phyloP scores from a whole-genome alignment of 2,888 invertebrate species.

The Gnatocerus cornutus region DNA sequence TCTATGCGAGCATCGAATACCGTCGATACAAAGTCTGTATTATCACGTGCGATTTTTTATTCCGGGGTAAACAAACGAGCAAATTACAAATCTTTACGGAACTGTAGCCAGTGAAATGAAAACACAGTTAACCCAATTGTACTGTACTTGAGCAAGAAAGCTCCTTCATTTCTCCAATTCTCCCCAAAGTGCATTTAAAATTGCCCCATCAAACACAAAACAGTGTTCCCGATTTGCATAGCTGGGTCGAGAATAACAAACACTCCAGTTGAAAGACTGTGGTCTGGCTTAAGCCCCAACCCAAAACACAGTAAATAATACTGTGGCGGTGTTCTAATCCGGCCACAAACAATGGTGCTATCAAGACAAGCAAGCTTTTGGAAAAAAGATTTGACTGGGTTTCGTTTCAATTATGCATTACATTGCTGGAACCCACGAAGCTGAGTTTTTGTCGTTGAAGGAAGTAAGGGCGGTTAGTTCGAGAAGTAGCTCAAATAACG shows the following conservation, averaged over 20 bases:
- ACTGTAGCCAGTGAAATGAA: neutral
- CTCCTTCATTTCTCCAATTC: slow-evolving; percentile 19
- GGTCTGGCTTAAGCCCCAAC: slow-evolving; percentile 16
- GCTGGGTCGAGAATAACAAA: slow-evolving; percentile 33
- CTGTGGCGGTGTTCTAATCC: slow-evolving; percentile 32
- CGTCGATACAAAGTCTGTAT: no score
- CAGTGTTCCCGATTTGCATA: slow-evolving; percentile 28
- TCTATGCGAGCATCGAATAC: no score
- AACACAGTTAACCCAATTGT: slow-evolving; percentile 14
- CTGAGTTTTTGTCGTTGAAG: neutral
- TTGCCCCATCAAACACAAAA: slow-evolving; percentile 34
- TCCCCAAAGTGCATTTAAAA: slow-evolving; percentile 28
- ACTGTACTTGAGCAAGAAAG: neutral
- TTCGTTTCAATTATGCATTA: slow-evolving; percentile 20
- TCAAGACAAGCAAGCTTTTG: slow-evolving; percentile 19
- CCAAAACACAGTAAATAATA: slow-evolving; percentile 35
- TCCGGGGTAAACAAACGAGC: neutral
- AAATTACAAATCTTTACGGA: neutral
- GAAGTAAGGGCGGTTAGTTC: slow-evolving; percentile 12
- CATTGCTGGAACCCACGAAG: slow-evolving; percentile 3
- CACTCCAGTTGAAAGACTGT: slow-evolving; percentile 29
- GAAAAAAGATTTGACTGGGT: slow-evolving; percentile 15
- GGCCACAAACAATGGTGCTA: slow-evolving; percentile 31
- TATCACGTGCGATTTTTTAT: no score
- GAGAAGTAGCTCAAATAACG: slow-evolving; percentile 30